These are phyloP conservation scores for Eidolon helvum DNA, from an alignment of 2,113 vertebrate species.

Conservation along the genomic window DNA sequence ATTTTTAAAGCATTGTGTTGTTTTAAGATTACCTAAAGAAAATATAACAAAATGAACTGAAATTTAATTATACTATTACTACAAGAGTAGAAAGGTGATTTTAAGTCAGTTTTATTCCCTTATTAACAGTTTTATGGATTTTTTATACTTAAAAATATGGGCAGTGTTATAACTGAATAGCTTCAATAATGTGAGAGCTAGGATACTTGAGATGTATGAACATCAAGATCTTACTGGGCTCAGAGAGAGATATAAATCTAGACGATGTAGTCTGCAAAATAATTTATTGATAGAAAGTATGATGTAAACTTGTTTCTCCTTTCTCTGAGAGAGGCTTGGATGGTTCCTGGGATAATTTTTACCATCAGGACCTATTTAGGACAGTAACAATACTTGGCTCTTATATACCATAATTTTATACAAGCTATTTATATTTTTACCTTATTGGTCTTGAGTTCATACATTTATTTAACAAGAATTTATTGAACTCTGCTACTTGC, in stretches of 20 bases:
- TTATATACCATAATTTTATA: neutral
- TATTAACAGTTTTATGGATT: constrained; percentile 22
- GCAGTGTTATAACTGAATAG: constrained; percentile 5
- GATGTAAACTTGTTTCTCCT: neutral
- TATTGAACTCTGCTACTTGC: neutral
- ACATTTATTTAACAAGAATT: constrained; percentile 1
- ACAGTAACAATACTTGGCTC: neutral
- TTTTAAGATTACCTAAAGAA: constrained; percentile 70
- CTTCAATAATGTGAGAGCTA: neutral
- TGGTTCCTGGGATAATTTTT: neutral
- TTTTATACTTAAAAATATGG: constrained; percentile 25
- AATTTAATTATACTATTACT: constrained; percentile 33
- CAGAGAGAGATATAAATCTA: constrained; percentile 30
- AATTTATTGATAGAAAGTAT: constrained; percentile 25
- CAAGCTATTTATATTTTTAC: neutral
- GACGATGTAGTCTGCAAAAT: neutral
- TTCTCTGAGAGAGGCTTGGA: neutral
- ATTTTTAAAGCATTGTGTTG: constrained; percentile 52
- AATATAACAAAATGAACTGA: constrained; percentile 62
- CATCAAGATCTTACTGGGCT: neutral
- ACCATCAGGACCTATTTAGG: neutral
- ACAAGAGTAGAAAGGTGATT: neutral
- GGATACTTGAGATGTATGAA: neutral
- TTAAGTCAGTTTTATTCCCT: constrained; percentile 30
- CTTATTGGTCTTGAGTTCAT: neutral